phyloP scores from a whole-genome alignment of 2,888 invertebrate genomes.

The Macrophya annulata region DNA sequence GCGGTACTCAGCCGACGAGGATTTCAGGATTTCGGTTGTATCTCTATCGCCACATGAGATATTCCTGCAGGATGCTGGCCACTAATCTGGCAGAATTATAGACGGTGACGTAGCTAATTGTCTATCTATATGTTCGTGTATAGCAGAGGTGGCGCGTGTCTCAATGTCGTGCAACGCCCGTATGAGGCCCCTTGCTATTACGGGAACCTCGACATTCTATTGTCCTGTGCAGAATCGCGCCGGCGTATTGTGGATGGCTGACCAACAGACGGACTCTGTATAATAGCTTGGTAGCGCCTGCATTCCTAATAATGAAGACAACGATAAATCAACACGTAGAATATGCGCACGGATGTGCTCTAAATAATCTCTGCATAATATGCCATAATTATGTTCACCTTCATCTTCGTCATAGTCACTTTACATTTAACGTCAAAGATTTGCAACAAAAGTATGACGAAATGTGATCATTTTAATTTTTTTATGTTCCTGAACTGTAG shows the following conservation, averaged over 20 bases:
- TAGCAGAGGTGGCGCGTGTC: conserved; percentile 73
- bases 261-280: conserved; percentile 74
- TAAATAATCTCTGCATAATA: conserved; percentile 80
- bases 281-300: conserved; percentile 75
- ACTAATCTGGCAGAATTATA: conserved; percentile 72
- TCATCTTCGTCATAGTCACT: conserved; percentile 25
- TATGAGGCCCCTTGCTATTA: conserved; percentile 66
- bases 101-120: conserved; percentile 78
- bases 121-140: conserved; percentile 73
- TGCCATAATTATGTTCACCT: conserved; percentile 76
- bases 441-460: not conserved
- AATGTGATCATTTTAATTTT: not conserved
- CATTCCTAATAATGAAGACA: conserved; percentile 80
- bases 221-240: conserved; percentile 66
- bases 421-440: conserved; percentile 2
- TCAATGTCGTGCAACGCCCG: conserved; percentile 71
- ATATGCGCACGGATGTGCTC: conserved; percentile 78
- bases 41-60: conserved; percentile 60
- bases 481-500: not conserved
- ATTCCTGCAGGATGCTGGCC: conserved; percentile 69
- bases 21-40: conserved; percentile 50
- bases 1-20: not conserved
- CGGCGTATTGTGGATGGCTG: conserved; percentile 74
- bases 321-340: conserved; percentile 79
- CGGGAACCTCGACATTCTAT: conserved; percentile 61